phyloP scores from a whole-genome alignment of 1,140 invertebrate genomes.

The Tetramorium simillimum region DNA sequence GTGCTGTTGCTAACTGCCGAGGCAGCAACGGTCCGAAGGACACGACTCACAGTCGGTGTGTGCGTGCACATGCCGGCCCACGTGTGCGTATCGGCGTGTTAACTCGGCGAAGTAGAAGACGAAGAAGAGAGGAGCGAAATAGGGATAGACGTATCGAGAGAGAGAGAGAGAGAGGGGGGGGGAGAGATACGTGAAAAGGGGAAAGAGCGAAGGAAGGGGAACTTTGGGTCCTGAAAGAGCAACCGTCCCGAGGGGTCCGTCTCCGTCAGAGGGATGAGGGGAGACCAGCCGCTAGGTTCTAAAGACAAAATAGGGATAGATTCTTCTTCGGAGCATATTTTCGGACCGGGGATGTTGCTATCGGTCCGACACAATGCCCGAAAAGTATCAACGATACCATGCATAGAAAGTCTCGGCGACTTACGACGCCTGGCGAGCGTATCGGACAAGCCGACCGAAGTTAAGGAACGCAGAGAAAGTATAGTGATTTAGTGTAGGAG shows the following conservation, averaged over 20 bases:
- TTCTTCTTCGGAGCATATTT: not conserved
- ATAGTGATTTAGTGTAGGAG: conserved; percentile 16
- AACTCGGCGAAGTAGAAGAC: conserved; percentile 48
- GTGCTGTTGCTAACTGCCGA: conserved; percentile 82
- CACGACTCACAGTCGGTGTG: conserved; percentile 52
- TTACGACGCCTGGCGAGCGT: not conserved
- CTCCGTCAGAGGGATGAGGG: not conserved
- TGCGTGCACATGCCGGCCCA: conserved; percentile 13
- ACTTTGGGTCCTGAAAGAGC: conserved; percentile 34
- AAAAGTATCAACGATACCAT: not conserved
- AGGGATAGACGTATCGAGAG: not conserved
- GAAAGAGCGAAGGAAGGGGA: not conserved
- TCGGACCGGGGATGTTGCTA: not conserved
- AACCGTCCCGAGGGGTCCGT: conserved; percentile 15
- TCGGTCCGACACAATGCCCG: not conserved
- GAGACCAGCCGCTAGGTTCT: conserved; percentile 10
- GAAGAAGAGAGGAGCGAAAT: conserved; percentile 28
- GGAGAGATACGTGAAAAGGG: not conserved
- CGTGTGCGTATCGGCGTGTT: conserved; percentile 48
- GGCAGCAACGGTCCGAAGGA: conserved; percentile 77
- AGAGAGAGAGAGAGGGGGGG: not conserved
- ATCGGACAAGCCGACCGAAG: not conserved
- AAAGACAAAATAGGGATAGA: not conserved
- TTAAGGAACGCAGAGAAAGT: conserved; percentile 22
- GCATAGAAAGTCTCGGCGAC: not conserved